phyloP scores from a whole-genome alignment of 2,113 vertebrate genomes.

The Condylura cristata region DNA sequence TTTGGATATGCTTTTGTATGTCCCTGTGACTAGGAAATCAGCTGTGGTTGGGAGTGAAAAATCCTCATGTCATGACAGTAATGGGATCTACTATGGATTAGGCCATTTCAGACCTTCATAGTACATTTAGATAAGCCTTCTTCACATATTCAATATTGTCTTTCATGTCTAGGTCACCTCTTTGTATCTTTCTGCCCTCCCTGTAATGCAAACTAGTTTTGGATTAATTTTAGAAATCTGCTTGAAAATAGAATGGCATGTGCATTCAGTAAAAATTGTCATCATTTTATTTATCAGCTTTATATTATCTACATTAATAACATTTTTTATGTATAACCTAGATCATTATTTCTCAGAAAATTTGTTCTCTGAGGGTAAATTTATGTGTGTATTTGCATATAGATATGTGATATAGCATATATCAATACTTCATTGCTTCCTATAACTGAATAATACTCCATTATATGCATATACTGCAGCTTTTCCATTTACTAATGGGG shows the following conservation, averaged over 20 bases:
- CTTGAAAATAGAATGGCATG: not conserved
- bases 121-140: not conserved
- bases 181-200: not conserved
- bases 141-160: not conserved
- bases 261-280: not conserved
- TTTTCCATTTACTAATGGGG: not conserved
- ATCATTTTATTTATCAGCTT: not conserved
- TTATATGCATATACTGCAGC: not conserved
- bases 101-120: not conserved
- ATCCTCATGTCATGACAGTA: not conserved
- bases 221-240: not conserved
- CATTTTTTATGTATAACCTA: not conserved
- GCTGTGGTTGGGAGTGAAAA: not conserved
- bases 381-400: not conserved
- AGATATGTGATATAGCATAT: not conserved
- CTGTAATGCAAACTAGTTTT: not conserved
- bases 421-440: not conserved
- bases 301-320: not conserved
- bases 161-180: not conserved
- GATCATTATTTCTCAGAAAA: not conserved
- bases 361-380: not conserved
- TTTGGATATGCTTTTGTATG: not conserved
- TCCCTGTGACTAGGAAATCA: not conserved
- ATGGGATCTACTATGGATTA: not conserved
- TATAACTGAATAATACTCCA: not conserved